Conservation (phyloP, 2,797 vertebrate genomes). For the Acanthurus lineatus region DNA sequence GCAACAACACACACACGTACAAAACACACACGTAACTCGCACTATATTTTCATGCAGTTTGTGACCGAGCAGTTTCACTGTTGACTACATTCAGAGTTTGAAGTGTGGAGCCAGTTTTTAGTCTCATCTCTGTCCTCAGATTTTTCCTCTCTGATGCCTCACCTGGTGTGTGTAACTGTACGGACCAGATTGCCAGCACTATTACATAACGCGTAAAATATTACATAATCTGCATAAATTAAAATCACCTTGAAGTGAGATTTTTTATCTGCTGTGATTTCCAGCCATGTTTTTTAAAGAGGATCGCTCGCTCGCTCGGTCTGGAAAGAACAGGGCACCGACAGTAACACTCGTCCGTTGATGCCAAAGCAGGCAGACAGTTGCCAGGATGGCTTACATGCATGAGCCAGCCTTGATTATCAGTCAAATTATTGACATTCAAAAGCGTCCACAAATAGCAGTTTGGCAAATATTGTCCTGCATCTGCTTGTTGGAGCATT, state of each 20-base stretch:
- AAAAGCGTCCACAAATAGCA: conserved; percentile 58
- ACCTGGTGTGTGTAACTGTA: conserved; percentile 1
- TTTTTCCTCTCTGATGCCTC: neutral
- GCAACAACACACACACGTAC: neutral
- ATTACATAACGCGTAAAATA: conserved; percentile 43
- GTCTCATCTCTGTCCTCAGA: neutral
- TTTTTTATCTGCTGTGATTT: conserved; percentile 15
- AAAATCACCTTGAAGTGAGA: conserved; percentile 17
- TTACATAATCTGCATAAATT: conserved; percentile 49
- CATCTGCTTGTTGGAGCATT: conserved; percentile 30
- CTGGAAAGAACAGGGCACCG: conserved; percentile 10
- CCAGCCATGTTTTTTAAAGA: conserved; percentile 27
- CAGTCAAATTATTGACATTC: conserved; percentile 43
- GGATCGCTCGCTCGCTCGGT: conserved; percentile 2
- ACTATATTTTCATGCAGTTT: neutral
- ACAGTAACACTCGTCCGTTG: neutral
- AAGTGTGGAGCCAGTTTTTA: neutral
- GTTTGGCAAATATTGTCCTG: conserved; percentile 30
- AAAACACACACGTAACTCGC: neutral
- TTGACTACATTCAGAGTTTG: neutral
- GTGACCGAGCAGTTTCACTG: neutral
- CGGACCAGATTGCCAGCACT: conserved; percentile 16
- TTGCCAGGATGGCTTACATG: conserved; percentile 34
- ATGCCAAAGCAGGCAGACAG: conserved; percentile 33
- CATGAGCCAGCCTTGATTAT: conserved; percentile 26